Evolutionary conservation across 1,140 invertebrate genomes (phyloP), one percentile per base, ranked within the genome.

Genomic region (Leucophenga varia): DNA sequence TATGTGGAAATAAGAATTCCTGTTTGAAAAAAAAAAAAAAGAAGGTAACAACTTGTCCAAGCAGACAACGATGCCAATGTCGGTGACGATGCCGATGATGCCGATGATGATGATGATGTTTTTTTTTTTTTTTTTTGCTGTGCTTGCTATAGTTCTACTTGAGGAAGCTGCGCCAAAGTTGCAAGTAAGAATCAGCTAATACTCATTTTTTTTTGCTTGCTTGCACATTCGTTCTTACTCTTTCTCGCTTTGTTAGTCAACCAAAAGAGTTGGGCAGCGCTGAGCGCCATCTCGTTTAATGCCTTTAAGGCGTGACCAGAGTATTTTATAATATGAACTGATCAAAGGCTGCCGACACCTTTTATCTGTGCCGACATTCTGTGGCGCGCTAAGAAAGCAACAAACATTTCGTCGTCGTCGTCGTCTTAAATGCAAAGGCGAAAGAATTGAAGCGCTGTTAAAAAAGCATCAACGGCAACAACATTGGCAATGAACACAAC

Each of bases 301-400:
- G 70, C 69, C 70, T 73, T 72, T 70, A 73, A 73, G 70, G 70
- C 70, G 70, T 73, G 70, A 73, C 70, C 69, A 70, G 67, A 72
- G 70, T 73, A 73, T 73, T 73, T 73, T 73, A 72, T 73, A 73
- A 73, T 70, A 65, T 72, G 65, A 64, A 68, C 59, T 72, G 70
- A 73, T 73, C 69, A 72, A 72, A 73, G 69, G 63, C 70, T 52
- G 52, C 69, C 69, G 70, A 48, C 52, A 43, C 64, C 57, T 73
- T 72, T 73, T 54, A 72, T 72, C 61, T 73, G 51, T 43, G 61
- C 70, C 70, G 70, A 54, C 61, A 52, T 52, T 59, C 58, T 41
- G 28, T 41, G 58, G 43, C 55, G 51, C 58, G 59, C n/a, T n/a
- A n/a, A n/a, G n/a, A n/a, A n/a, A n/a, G n/a, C n/a, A n/a, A n/a